A percentile compares a stretch with the other conserved stretches of the same genome.
phyloP scores from a whole-genome alignment of 2,888 invertebrate genomes.

The Acanthosepion esculentum region DNA sequence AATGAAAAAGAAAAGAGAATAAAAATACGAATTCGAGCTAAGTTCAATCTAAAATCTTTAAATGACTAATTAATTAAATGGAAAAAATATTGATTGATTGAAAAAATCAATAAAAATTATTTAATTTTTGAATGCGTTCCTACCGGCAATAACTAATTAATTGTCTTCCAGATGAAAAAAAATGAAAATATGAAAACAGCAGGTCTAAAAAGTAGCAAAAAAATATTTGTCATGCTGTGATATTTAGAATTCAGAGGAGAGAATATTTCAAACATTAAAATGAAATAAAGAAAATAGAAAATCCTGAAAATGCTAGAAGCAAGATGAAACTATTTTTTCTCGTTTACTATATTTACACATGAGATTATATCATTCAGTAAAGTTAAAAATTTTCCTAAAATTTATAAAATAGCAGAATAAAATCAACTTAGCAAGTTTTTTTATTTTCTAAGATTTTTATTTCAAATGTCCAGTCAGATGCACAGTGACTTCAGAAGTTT shows the following conservation, averaged over 20 bases:
- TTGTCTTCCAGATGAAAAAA: neutral
- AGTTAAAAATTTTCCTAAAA: neutral
- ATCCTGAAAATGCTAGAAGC: neutral
- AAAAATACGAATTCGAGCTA: neutral
- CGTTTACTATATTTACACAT: neutral
- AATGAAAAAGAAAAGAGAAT: neutral
- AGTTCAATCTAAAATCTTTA: neutral
- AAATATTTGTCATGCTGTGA: neutral
- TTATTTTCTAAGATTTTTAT: no score
- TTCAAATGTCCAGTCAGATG: no score
- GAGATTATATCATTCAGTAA: neutral
- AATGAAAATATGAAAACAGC: neutral
- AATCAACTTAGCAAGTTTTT: no score
- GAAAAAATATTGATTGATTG: neutral
- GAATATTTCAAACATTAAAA: neutral
- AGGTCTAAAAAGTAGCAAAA: neutral
- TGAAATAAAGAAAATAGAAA: neutral
- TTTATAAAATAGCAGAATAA: neutral
- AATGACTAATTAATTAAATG: conserved; percentile 33
- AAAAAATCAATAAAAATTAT: neutral
- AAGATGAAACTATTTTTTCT: neutral
- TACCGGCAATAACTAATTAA: conserved; percentile 11
- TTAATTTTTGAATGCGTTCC: conserved; percentile 33
- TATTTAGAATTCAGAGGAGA: neutral
- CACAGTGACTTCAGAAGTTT: no score